Base-by-base conservation (phyloP, 2,113 vertebrate species). In the Tachysurus fulvidraco region DNA sequence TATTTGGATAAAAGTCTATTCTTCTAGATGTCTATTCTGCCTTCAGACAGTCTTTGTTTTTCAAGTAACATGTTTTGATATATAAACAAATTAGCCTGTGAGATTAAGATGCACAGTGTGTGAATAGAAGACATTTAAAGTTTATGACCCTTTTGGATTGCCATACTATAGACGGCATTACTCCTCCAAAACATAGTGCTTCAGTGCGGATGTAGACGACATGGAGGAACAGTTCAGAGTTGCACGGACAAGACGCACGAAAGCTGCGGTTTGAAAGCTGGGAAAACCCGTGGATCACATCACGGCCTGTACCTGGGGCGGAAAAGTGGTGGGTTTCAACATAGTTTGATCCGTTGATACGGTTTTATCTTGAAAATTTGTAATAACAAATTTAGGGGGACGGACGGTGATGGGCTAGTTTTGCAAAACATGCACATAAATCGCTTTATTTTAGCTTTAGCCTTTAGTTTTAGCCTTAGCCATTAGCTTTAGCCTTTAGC, bases 211-310 rank as follows among this genome's bases (percentile, higher is more conserved):
- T n/a, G 4, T 1, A 10, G 50, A n/a, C 2, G 19, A 13, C 28
- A 23, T 30, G 78, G 17, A 59, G 54, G 30, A 80, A 23, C 78
- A 8, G 78, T 19, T 36, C 36, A 36, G 30, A 2, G 4, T 2
- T 36, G 19, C 52, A 0, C 17, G 54, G 28, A 21, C 1, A 36
- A 28, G 54, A 55, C 52, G 9, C 77, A 21, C 10, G 1, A 2
- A 44, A 41, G 9, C 30, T 41, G 78, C 30, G 30, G 19, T 5
- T 44, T 81, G 21, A 44, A 14, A 44, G 57, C 55, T 2, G 12
- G 78, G 78, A 36, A 59, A 80, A 14, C 28, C 78, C 78, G 78
- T 41, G 78, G 55, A 80, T 60, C n/a, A 6, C 78, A 11, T 30
- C 3, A 3, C 9, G 55, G 55, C 78, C 55, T 80, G 78, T 80